Evolutionary conservation across 2,797 vertebrate species (phyloP).

Genomic region (Channa striata): DNA sequence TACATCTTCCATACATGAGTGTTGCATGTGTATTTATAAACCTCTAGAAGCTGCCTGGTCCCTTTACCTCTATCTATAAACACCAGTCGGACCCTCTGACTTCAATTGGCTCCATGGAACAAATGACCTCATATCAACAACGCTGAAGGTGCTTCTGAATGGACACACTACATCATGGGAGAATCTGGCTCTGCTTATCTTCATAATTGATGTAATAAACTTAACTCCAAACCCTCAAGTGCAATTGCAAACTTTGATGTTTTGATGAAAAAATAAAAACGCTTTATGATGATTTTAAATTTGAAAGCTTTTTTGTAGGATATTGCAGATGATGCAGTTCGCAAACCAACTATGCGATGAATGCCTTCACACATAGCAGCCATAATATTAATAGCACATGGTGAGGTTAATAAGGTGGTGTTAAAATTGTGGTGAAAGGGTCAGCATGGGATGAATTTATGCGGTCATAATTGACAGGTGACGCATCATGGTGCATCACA

Average conservation of each 20-base stretch:
- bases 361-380: too few relatives aligned
- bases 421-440: too few relatives aligned
- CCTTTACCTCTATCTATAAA: slow-evolving; percentile 32
- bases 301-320: too few relatives aligned
- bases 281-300: too few relatives aligned
- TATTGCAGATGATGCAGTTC: too few relatives aligned
- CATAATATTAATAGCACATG: too few relatives aligned
- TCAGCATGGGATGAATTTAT: too few relatives aligned
- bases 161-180: slow-evolving; percentile 26
- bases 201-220: slow-evolving; percentile 40
- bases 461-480: too few relatives aligned
- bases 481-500: too few relatives aligned
- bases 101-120: slow-evolving; percentile 30
- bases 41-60: slow-evolving; percentile 3
- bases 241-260: background rate
- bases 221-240: slow-evolving; percentile 22
- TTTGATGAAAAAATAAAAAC: background rate
- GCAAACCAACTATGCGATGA: too few relatives aligned
- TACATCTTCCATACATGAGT: background rate
- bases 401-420: too few relatives aligned
- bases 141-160: slow-evolving; percentile 40
- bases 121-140: slow-evolving; percentile 61
- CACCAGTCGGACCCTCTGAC: slow-evolving; percentile 29
- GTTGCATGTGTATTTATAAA: slow-evolving; percentile 4
- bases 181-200: slow-evolving; percentile 54